Evolutionary conservation across 1,140 invertebrate species (phyloP).

Genomic region (Lanistes nyassanus): DNA sequence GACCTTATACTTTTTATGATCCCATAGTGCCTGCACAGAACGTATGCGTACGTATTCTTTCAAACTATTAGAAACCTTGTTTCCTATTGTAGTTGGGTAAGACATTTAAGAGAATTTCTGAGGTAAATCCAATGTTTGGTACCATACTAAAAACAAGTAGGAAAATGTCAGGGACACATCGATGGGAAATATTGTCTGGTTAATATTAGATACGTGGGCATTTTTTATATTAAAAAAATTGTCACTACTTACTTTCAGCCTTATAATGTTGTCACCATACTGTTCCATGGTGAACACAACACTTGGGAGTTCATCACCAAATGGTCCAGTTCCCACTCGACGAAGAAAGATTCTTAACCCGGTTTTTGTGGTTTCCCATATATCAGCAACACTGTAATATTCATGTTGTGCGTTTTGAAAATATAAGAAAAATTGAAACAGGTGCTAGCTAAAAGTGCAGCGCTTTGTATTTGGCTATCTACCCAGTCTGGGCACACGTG

Average conservation of each 20-base stretch:
- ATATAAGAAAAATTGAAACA: not conserved
- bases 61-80: no score
- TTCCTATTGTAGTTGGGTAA: no score
- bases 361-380: not conserved
- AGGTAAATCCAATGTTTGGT: no score
- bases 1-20: not conserved
- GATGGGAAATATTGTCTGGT: not conserved
- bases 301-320: conserved; percentile 30
- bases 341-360: not conserved
- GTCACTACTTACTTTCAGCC: conserved; percentile 31
- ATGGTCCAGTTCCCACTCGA: conserved; percentile 20
- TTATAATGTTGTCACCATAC: conserved; percentile 36
- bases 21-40: no score
- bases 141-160: no score
- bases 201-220: not conserved
- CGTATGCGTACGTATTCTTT: not conserved
- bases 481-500: no score
- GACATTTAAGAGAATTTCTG: no score
- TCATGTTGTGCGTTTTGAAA: not conserved
- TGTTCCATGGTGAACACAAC: conserved; percentile 31
- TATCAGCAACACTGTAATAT: conserved; percentile 2
- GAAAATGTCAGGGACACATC: no score
- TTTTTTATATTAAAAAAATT: not conserved
- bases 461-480: no score
- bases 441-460: not conserved